Evolutionary conservation across 2,113 vertebrate genomes (phyloP), one percentile per base, ranked within the genome.

Genomic region (Rhabdornis inornatus): DNA sequence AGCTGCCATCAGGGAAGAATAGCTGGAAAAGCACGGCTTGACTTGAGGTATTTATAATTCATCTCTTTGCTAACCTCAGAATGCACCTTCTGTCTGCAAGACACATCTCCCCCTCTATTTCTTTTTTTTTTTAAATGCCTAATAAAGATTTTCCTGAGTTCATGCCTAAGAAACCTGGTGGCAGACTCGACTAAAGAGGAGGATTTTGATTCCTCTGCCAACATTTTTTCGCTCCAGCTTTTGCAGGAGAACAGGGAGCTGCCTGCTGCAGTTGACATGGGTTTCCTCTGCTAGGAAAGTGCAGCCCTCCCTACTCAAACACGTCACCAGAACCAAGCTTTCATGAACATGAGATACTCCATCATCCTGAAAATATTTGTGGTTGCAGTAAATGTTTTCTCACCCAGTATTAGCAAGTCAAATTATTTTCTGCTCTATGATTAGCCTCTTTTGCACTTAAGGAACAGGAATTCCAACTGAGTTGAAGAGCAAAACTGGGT

Each of bases 321-420:
- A 88, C 4, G 53, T 39, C 75, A 22, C 97, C 94, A 97, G 95
- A 93, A 92, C 96, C 71, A 52, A 53, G 92, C 92, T 94, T 95
- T 93, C 87, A 42, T 71, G 82, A 68, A 39, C 31, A 84, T 8
- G 88, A 96, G 40, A 39, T n/a, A 13, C 92, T 63, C 94, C 95
- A 45, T 83, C 81, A 96, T 40, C 96, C 97, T 61, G 59, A 75
- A 96, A 96, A 97, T 97, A 96, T 95, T 95, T 97, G 97, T 96
- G 97, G 97, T 65, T 78, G 89, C 94, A 89, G 87, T 90, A 95
- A 96, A 95, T 96, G 96, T 96, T 97, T 95, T 92, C 95, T 94
- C 92, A n/a, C 72, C 64, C 40, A 13, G 91, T 90, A 97, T 97
- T 97, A 97, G 97, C 97, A 96, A 97, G 94, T 97, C 97, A 97